Base-by-base conservation (phyloP, 2,797 vertebrate species). In the Macroramphosus scolopax region DNA sequence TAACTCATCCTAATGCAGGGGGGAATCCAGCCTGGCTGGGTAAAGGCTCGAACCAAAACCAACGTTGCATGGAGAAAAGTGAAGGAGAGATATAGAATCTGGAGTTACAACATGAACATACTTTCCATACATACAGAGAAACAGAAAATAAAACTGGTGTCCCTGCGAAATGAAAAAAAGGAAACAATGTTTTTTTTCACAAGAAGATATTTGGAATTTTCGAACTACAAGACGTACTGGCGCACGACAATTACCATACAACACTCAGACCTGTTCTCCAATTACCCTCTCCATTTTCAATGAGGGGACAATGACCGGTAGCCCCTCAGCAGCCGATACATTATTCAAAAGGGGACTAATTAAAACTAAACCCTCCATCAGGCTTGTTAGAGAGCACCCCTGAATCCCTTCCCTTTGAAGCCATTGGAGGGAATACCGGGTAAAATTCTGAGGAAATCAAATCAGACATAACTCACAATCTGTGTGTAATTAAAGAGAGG, bases 301-400 rank as follows among this genome's bases (percentile, higher is more conserved):
- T 53, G 1, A n/a, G 9, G 17, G 55, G 58, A 79, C 63, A 75
- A 71, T 65, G 69, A 77, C 72, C 72, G 51, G 45, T 65, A 38
- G 52, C 53, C 60, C 63, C 45, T 59, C 20, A 43, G 52, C 35
- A 51, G 38, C 38, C 15, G 40, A 61, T 73, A 37, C 51, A 81
- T 85, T 66, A 83, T 84, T 82, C 59, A 86, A 69, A 45, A 59
- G 39, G 15, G 30, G 39, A 62, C 53, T 70, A 76, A 83, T 86
- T 80, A 78, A 79, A 77, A 74, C 40, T 22, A 70, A 57, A 74
- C 46, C 72, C 55, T 64, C 59, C 47, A 63, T 64, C 51, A 51
- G 28, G 14, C 51, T 67, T 36, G 7, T 74, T 57, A 76, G 47
- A 52, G 46, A 14, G 54, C 34, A 45, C 24, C 59, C 40, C 34